Base-by-base conservation (phyloP, 2,888 invertebrate genomes). In the Sthenelais limicola region DNA sequence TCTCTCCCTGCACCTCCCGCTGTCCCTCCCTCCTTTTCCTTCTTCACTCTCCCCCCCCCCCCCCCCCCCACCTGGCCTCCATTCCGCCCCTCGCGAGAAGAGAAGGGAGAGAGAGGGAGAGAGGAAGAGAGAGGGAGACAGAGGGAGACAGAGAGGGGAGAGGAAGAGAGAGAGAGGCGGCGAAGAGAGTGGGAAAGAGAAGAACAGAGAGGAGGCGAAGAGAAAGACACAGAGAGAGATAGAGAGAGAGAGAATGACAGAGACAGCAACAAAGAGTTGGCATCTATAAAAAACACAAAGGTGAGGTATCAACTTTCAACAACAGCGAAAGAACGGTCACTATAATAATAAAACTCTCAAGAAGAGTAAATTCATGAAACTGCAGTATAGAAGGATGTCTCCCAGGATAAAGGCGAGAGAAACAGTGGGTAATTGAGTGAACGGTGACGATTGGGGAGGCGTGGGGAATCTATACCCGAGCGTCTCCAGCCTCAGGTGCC, bases 121-220 rank as follows among this genome's bases (percentile, higher is more conserved):
- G 28, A 21, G 21, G 15, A 21, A n/a, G 54, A 52, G 54, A 52
- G 54, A n/a, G 54, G 21, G 54, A n/a, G 54, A n/a, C 15, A 52
- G 54, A n/a, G 54, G 28, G 54, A 26, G 24, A 52, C 15, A 52
- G 54, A n/a, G 54, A 52, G n/a, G n/a, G n/a, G n/a, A n/a, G n/a
- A n/a, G n/a, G n/a, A n/a, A n/a, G n/a, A n/a, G n/a, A n/a, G n/a
- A 21, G n/a, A 21, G 28, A 21, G n/a, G 24, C 12, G 54, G 28
- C 12, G 21, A n/a, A 52, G 54, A n/a, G 54, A 52, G 43, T 15
- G 43, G 43, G 43, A 43, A 18, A 18, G 43, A 18, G 43, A 43
- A 18, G 43, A 18, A 18, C 12, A 43, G 43, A 18, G 43, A 18
- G 43, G 43, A 43, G 43, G 18, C 12, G 43, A 18, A 43, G 43